These are phyloP conservation scores for Melitaea cinxia DNA, from an alignment of 1,140 invertebrate species.

Conservation along the genomic window DNA sequence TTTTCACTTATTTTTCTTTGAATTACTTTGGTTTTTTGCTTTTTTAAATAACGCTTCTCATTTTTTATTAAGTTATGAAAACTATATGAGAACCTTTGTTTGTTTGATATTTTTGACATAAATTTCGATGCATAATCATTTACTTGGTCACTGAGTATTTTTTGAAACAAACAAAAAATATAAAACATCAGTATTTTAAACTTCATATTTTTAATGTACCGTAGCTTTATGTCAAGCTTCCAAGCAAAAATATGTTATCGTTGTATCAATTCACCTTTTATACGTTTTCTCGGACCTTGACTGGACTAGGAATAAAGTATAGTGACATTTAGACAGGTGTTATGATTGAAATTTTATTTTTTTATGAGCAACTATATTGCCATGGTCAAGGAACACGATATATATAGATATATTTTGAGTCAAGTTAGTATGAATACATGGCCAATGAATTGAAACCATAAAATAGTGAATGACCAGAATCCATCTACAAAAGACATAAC, in stretches of 20 bases:
- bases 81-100: not conserved
- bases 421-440: no score
- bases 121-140: constrained; percentile 3
- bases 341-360: constrained; percentile 78
- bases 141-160: not conserved
- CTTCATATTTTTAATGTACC: not conserved
- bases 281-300: constrained; percentile 50
- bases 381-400: constrained; percentile 19
- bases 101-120: not conserved
- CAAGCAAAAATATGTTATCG: not conserved
- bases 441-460: no score
- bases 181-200: not conserved
- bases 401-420: no score
- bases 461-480: no score
- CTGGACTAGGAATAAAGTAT: constrained; percentile 45
- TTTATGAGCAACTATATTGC: constrained; percentile 51
- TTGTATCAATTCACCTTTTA: constrained; percentile 40
- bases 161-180: not conserved
- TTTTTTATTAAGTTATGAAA: not conserved
- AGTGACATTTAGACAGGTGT: constrained; percentile 63
- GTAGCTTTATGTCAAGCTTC: not conserved
- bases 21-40: not conserved
- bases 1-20: not conserved
- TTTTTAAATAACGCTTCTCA: not conserved
- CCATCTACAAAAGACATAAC: no score